Evolutionary conservation across 2,888 invertebrate species (phyloP), one percentile per base, ranked within the genome.

Genomic region (Arctia plantaginis): DNA sequence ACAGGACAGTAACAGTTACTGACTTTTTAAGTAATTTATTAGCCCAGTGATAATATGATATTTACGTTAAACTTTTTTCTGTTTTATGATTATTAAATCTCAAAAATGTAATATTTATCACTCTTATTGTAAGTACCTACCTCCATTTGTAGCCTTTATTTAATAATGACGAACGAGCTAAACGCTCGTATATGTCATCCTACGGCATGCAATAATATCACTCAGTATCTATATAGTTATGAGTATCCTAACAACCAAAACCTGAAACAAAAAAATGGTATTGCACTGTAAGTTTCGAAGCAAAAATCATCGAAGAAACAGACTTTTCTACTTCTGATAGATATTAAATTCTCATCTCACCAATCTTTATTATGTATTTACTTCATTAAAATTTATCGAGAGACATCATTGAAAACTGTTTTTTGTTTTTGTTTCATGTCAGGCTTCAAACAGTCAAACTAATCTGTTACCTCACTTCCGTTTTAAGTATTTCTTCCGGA

Each of bases 381-480:
- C 90, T 91, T 93, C 91, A 93, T 93, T 90, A 93, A 94, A 93
- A 94, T 93, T 94, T 94, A 92, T 91, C 89, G 87, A 90, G 87
- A 91, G 88, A 91, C 91, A 93, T 93, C 90, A 90, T 92, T 89
- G 89, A 87, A 92, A 92, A 92, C 91, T 92, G 93, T 93, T 94
- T 94, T 94, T 94, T 94, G 92, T 94, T 94, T 94, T 94, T 93
- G 89, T 90, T 89, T 90, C 90, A 90, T 90, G 90, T 90, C 91
- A 91, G 85, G 80, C 85, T 88, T 87, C 85, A 86, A 86, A 41
- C 41, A 70, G 86, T 87, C 85, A 89, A 89, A 88, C 80, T 85
- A 79, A 83, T 80, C 77, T 74, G 62, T 70, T 77, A 70, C 67
- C 66, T 69, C 70, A 80, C 82, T 86, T 90, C 89, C 89, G 88